Evolutionary conservation across 2,113 vertebrate species (phyloP).

Genomic region (Recurvirostra avosetta): DNA sequence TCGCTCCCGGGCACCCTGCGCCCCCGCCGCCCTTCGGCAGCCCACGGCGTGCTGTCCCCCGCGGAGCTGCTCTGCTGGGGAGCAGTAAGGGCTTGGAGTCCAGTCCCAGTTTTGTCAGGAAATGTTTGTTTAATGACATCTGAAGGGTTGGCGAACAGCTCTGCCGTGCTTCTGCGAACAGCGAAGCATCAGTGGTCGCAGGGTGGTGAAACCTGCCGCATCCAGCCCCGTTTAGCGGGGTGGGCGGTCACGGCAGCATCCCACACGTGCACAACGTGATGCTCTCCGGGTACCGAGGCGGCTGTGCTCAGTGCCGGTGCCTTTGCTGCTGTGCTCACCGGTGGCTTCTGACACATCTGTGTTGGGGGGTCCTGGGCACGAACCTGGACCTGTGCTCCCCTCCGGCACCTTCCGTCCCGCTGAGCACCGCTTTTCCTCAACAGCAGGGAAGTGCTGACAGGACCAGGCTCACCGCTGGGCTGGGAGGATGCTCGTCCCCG

Average conservation of each 20-base stretch:
- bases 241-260: accelerated
- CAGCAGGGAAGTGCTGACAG: neutral
- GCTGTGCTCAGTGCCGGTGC: neutral
- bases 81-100: neutral
- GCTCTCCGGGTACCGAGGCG: neutral
- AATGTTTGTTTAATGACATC: neutral
- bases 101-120: neutral
- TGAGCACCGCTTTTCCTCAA: neutral
- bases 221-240: accelerated
- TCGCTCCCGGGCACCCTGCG: too few relatives aligned
- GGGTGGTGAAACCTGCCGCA: neutral
- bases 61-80: neutral
- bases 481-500: neutral
- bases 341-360: neutral
- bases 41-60: accelerated
- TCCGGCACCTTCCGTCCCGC: neutral
- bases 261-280: accelerated
- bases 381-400: neutral
- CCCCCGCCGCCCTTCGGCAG: neutral
- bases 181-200: neutral
- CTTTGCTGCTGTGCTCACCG: neutral
- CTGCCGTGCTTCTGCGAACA: neutral
- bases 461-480: neutral
- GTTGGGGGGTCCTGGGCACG: accelerated
- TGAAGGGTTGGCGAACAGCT: neutral